Evolutionary conservation across 2,797 vertebrate genomes (phyloP).

Genomic region (Orestias chungarensis): DNA sequence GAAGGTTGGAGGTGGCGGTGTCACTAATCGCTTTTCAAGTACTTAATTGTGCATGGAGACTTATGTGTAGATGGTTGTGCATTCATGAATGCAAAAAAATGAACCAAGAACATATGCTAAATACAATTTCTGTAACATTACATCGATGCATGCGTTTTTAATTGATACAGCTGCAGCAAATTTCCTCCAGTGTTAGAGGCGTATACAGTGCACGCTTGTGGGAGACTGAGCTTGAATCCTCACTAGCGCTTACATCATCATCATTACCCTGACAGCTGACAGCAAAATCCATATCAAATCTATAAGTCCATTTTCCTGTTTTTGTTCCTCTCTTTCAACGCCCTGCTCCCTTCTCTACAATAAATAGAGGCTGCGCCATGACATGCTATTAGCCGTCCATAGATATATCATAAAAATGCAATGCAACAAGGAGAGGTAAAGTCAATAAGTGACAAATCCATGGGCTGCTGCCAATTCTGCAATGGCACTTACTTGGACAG

Average conservation of each 20-base stretch:
- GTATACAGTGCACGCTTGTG: slow-evolving; percentile 7
- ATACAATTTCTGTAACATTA: slow-evolving; percentile 2
- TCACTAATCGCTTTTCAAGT: slow-evolving; percentile 27
- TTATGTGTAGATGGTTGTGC: background rate
- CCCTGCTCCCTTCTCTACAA: slow-evolving; percentile 58
- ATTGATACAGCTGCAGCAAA: background rate
- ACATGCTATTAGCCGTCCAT: slow-evolving; percentile 70
- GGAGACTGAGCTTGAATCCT: slow-evolving; percentile 35
- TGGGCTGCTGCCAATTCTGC: slow-evolving; percentile 48
- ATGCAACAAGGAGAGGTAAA: slow-evolving; percentile 69
- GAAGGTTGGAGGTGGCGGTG: slow-evolving; percentile 40
- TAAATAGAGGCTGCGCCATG: slow-evolving; percentile 60
- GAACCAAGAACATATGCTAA: background rate
- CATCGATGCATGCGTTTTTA: slow-evolving; percentile 8
- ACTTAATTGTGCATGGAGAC: slow-evolving; percentile 33
- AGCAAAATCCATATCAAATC: slow-evolving; percentile 75
- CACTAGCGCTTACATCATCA: slow-evolving; percentile 60
- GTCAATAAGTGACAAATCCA: slow-evolving; percentile 74
- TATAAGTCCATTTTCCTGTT: slow-evolving; percentile 72
- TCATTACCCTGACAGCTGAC: slow-evolving; percentile 73
- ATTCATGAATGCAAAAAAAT: slow-evolving; percentile 13
- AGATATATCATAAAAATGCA: slow-evolving; percentile 73
- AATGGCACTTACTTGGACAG: slow-evolving; percentile 39
- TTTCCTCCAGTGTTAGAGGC: background rate
- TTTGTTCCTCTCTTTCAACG: slow-evolving; percentile 70